Evolutionary conservation across 2,888 invertebrate genomes (phyloP).

Genomic region (Cremastinae sp.): DNA sequence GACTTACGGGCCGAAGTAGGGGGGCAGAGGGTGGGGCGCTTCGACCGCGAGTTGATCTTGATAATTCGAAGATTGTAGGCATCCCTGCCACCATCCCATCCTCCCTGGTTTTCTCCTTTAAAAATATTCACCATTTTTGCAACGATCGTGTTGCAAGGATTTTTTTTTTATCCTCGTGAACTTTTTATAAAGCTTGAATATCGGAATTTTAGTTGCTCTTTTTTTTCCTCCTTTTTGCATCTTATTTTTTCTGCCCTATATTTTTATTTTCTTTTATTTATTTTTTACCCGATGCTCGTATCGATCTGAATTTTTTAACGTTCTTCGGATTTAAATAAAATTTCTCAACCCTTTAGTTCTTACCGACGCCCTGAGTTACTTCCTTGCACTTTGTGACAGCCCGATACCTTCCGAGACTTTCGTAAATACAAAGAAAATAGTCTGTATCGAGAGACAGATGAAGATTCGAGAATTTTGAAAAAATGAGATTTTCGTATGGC

Average conservation of each 20-base stretch:
- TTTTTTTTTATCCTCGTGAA: slow-evolving; percentile 16
- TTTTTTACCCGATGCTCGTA: too few species aligned
- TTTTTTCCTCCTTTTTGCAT: too few species aligned
- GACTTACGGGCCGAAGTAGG: slow-evolving; percentile 78
- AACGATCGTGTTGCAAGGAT: slow-evolving; percentile 32
- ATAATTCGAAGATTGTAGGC: slow-evolving; percentile 74
- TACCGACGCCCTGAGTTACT: too few species aligned
- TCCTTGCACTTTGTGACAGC: too few species aligned
- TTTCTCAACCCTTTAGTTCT: neutral
- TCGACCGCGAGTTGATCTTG: slow-evolving; percentile 74
- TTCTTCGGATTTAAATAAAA: neutral
- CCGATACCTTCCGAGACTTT: too few species aligned
- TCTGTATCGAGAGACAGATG: too few species aligned
- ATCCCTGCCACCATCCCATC: slow-evolving; percentile 77
- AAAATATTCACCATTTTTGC: slow-evolving; percentile 71
- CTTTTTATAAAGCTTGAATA: slow-evolving; percentile 2
- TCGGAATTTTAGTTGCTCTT: too few species aligned
- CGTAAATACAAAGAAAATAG: too few species aligned
- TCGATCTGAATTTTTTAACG: too few species aligned
- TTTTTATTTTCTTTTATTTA: neutral
- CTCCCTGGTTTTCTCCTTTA: slow-evolving; percentile 77
- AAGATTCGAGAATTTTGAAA: too few species aligned
- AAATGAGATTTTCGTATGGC: too few species aligned
- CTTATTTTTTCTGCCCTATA: neutral
- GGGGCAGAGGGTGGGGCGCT: slow-evolving; percentile 77